Evolutionary conservation across 2,888 invertebrate species (phyloP), one percentile per base, ranked within the genome.

Genomic region (Graphium colonna): DNA sequence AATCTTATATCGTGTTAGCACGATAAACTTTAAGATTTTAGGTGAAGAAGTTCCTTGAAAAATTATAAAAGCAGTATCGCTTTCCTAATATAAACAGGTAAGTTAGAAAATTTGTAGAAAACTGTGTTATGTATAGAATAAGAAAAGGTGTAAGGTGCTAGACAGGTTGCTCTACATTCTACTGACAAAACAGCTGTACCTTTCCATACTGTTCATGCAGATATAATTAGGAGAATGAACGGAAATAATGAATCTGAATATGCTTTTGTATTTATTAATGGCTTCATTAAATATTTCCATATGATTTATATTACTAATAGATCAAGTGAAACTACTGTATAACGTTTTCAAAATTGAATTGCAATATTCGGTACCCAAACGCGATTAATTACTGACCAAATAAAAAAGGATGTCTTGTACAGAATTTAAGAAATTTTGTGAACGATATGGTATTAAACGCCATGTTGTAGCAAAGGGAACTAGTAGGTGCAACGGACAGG

Each of bases 21-120:
- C 41, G 40, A 54, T 31, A 8, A 9, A 1, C 33, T 57, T 10
- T 42, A 51, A 15, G 53, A 57, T 47, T 52, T 57, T 16, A 15
- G 58, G 4, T 60, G 60, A 51, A 60, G 44, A 60, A 58, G 12
- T 45, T 44, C 0, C 31, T 60, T 0, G 41, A 8, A 16, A 61
- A 63, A 52, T 15, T 60, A 43, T n/a, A 55, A 1, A 56, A 60
- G 39, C 52, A 58, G 16, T 62, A 52, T 26, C 59, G 61, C 57
- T 61, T 62, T 17, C 54, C 59, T 1, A 54, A 59, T 33, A 63
- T 63, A 57, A 41, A 57, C 0, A 15, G 26, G 13, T 36, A 51
- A 5, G 53, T 60, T 9, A 44, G 59, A n/a, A 60, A 51, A 8
- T 51, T 55, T n/a, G 43, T 53, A 1, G 53, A 53, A 16, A 43